A percentile compares a stretch with the other conserved stretches of the same genome.
These are phyloP conservation scores for Sarcophaga caerulescens DNA, from an alignment of 2,888 invertebrate species.

Conservation along the genomic window DNA sequence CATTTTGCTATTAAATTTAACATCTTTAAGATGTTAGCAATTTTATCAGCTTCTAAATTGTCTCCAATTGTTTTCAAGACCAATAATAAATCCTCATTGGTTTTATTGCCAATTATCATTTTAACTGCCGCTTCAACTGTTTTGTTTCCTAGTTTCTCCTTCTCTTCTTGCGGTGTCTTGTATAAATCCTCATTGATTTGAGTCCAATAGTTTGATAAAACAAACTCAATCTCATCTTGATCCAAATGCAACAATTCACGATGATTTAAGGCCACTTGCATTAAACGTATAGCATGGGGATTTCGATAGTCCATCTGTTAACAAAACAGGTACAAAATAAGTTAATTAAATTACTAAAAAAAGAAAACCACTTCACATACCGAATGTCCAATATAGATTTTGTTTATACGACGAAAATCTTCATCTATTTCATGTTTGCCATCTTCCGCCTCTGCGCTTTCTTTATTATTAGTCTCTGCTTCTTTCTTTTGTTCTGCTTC, in stretches of 20 bases:
- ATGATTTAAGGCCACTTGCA: conserved; percentile 75
- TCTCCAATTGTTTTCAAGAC: conserved; percentile 72
- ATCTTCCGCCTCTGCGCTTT: background rate
- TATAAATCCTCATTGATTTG: conserved; percentile 76
- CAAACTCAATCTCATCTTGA: conserved; percentile 78
- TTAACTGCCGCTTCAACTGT: conserved; percentile 75
- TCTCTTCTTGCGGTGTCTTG: background rate
- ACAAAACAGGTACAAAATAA: background rate
- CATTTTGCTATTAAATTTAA: conserved; percentile 76
- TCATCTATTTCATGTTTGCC: conserved; percentile 72
- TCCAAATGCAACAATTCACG: conserved; percentile 76
- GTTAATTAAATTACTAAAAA: background rate
- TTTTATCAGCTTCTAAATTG: conserved; percentile 67
- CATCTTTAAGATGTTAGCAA: conserved; percentile 73
- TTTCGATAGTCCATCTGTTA: conserved; percentile 77
- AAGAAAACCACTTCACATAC: conserved; percentile 70
- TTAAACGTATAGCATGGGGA: conserved; percentile 75
- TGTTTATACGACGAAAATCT: conserved; percentile 77
- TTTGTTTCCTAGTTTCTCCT: conserved; percentile 58
- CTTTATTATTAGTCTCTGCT: conserved; percentile 1
- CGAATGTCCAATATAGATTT: conserved; percentile 79
- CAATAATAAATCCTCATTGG: conserved; percentile 77
- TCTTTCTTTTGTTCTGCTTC: background rate
- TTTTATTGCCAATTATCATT: conserved; percentile 77
- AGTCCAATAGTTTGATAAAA: conserved; percentile 78